Evolutionary conservation across 2,113 vertebrate genomes (phyloP).

Genomic region (Peromyscus polionotus): DNA sequence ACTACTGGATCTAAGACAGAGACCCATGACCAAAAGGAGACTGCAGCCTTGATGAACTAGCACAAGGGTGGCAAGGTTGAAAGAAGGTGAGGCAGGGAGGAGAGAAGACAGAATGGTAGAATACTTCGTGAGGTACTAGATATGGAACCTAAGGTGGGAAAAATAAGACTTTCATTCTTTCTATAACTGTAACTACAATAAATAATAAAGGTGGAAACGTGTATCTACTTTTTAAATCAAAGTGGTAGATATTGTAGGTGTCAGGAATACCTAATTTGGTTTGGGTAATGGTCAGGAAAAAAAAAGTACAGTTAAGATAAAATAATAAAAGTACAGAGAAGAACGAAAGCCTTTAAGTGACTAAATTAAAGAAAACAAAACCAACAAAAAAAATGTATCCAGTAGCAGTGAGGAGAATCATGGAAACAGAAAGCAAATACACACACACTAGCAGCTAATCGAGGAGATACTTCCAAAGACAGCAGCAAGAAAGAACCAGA

Average conservation of each 20-base stretch:
- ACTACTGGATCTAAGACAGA: background rate
- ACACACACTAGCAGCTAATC: no score
- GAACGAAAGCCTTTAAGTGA: background rate
- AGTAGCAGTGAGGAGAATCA: background rate
- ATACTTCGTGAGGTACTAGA: background rate
- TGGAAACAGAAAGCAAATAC: background rate
- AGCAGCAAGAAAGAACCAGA: background rate
- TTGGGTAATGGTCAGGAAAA: background rate
- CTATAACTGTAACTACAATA: background rate
- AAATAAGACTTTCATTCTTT: background rate
- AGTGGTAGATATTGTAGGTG: no score
- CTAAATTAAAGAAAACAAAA: background rate
- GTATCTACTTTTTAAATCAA: background rate
- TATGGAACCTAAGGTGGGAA: background rate
- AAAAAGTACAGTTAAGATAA: background rate
- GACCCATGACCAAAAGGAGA: background rate
- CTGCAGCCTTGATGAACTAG: background rate
- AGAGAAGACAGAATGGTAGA: background rate
- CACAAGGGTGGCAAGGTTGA: no score
- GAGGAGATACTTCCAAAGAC: background rate
- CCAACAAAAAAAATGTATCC: background rate
- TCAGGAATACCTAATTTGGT: background rate
- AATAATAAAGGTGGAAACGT: background rate
- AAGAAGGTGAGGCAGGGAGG: background rate
- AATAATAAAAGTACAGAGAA: background rate